These are phyloP conservation scores for Atherinomorus stipes DNA, from an alignment of 2,113 vertebrate genomes.

Conservation along the genomic window DNA sequence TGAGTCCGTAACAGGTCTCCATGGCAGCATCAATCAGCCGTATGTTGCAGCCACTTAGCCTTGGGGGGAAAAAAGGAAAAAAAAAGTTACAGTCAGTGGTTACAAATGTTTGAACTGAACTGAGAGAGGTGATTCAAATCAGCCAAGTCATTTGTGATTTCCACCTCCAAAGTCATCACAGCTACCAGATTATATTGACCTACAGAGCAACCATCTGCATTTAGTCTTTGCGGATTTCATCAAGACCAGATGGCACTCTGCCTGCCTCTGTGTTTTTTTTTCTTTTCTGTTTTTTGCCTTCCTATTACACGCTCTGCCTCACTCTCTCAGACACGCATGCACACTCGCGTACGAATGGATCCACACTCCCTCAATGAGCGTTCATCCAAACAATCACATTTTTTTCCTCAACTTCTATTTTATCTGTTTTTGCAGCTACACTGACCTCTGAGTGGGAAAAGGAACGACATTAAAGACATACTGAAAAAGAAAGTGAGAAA, in stretches of 20 bases:
- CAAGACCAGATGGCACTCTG: conserved; percentile 67
- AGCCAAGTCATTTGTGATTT: not conserved
- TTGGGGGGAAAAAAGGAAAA: not conserved
- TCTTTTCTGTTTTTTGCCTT: conserved; percentile 1
- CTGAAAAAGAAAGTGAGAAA: not conserved
- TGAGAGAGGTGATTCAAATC: conserved; percentile 7
- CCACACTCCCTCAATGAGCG: not conserved
- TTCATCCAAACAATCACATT: not conserved
- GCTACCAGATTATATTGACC: conserved; percentile 47
- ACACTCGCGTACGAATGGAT: conserved; percentile 9
- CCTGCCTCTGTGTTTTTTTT: conserved; percentile 49
- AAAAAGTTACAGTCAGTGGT: not conserved
- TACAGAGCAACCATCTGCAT: conserved; percentile 43
- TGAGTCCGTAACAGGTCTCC: too few relatives aligned
- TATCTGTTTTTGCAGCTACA: conserved; percentile 4
- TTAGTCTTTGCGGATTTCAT: conserved; percentile 51
- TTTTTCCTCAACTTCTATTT: not conserved
- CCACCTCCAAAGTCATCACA: conserved; percentile 27
- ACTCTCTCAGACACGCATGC: conserved; percentile 20
- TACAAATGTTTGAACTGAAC: not conserved
- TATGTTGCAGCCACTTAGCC: not conserved
- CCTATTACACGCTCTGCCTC: conserved; percentile 45
- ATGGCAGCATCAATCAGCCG: too few relatives aligned
- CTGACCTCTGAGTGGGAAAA: conserved; percentile 27
- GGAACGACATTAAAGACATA: not conserved